Base-by-base conservation (phyloP, 2,888 invertebrate species). In the Mesochorus sp. region DNA sequence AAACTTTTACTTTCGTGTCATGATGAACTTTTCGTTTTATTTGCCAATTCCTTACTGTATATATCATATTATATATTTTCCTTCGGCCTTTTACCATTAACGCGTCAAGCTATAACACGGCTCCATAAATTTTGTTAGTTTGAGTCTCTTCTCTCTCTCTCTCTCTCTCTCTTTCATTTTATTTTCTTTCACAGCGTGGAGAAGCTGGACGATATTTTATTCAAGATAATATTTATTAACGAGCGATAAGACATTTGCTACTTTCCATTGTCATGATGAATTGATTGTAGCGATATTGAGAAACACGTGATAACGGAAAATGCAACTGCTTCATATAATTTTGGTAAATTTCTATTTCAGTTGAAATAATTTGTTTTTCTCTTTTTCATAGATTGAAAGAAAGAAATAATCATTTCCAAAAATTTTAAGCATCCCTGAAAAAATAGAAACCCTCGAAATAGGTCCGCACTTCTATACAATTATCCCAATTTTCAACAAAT, bases 1-100 rank as follows among this genome's bases (percentile, higher is more conserved):
- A 42, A 59, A 59, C 76, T 76, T 76, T 76, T 76, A 76, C 76
- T 76, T 53, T 76, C 70, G 57, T 49, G 64, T 76, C 64, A 49
- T 31, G 70, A 70, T 57, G 21, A 42, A 64, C 26, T 61, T 68
- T 64, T 47, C 12, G 24, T 70, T 68, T 61, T 64, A 59, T 66
- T 59, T 34, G 39, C 70, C 49, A 64, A 71, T 76, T 76, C 70
- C 66, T 51, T n/a, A n/a, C n/a, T n/a, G n/a, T n/a, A n/a, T 31
- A 19, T 42, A 39, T 67, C 55, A 12, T 17, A 44, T 21, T 19
- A 19, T 31, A 47, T 26, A 59, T 70, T 70, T 64, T 51, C 42
- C 57, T 31, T 71, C 39, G n/a, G 53, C 68, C 47, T 70, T 34
- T 64, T 68, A 59, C 75, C 47, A 67, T 75, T 62, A 61, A 42